Conservation (phyloP, 2,888 invertebrate genomes). For the Andrena haemorrhoa region DNA sequence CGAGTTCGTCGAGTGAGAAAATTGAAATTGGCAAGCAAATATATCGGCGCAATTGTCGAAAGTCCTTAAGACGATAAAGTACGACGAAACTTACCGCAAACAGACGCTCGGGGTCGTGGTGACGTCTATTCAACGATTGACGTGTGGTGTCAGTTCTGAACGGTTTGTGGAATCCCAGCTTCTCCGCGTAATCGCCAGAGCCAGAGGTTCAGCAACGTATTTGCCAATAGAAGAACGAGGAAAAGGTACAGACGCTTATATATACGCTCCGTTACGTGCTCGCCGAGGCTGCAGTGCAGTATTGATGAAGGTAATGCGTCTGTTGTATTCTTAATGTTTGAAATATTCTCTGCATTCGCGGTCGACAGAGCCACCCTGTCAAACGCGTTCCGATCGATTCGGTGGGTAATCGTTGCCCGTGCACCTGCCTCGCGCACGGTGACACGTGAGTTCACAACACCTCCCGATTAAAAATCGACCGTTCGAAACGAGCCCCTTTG, state of each 20-base stretch:
- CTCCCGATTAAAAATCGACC: not conserved
- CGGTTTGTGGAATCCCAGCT: conserved; percentile 23
- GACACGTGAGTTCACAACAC: not conserved
- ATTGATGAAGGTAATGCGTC: conserved; percentile 26
- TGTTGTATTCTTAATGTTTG: conserved; percentile 16
- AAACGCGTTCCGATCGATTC: not conserved
- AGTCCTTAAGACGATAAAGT: not conserved
- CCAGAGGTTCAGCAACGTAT: not conserved
- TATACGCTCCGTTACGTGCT: conserved; percentile 7
- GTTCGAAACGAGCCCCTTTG: not conserved
- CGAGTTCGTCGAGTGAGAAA: not conserved
- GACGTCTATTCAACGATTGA: conserved; percentile 27
- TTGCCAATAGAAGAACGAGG: conserved; percentile 24
- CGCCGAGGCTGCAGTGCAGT: not conserved
- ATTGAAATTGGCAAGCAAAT: not conserved
- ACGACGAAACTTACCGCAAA: conserved; percentile 6
- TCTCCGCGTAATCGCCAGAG: conserved; percentile 4
- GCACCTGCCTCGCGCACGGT: not conserved
- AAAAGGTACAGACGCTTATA: conserved; percentile 28
- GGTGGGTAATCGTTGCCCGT: not conserved
- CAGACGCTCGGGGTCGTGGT: not conserved
- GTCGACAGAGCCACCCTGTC: not conserved
- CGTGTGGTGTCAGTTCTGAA: not conserved
- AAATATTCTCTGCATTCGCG: conserved; percentile 10
- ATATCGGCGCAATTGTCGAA: not conserved